phyloP scores from a whole-genome alignment of 2,888 invertebrate genomes.

The Diabrotica balteata region DNA sequence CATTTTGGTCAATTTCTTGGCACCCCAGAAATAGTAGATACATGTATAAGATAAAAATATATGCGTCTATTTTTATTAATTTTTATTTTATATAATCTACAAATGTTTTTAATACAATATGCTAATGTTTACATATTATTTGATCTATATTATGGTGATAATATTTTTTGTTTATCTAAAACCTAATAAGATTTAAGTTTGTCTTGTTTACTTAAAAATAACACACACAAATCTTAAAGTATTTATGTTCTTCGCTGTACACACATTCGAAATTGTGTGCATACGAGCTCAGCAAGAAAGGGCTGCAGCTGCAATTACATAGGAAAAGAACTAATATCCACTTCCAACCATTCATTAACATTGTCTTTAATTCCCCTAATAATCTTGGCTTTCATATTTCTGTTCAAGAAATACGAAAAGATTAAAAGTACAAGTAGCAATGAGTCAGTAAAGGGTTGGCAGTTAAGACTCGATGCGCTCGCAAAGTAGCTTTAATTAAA shows the following conservation, averaged over 20 bases:
- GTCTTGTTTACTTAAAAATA: no score
- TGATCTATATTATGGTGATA: no score
- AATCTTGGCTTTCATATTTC: slow-evolving; percentile 48
- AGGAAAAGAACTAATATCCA: not conserved
- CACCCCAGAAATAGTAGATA: no score
- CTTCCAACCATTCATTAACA: slow-evolving; percentile 41
- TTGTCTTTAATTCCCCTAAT: slow-evolving; percentile 49
- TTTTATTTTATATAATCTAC: no score
- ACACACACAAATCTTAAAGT: no score
- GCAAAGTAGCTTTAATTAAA: slow-evolving; percentile 52
- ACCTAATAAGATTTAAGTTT: no score
- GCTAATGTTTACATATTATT: no score
- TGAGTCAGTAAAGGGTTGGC: slow-evolving; percentile 49
- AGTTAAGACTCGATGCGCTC: slow-evolving; percentile 49
- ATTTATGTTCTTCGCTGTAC: not conserved
- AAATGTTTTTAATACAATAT: no score
- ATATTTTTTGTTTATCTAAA: no score
- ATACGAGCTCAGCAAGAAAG: slow-evolving; percentile 29
- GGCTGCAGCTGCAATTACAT: slow-evolving; percentile 34
- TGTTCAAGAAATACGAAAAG: slow-evolving; percentile 51
- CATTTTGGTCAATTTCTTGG: no score
- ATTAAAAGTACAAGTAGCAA: slow-evolving; percentile 52
- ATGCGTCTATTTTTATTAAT: no score
- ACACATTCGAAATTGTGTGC: slow-evolving; percentile 3
- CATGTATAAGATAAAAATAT: no score